Percentiles rank a stretch among this genome's conserved stretches.
Evolutionary conservation across 2,113 vertebrate species (phyloP).

Genomic region (Apteryx owenii): DNA sequence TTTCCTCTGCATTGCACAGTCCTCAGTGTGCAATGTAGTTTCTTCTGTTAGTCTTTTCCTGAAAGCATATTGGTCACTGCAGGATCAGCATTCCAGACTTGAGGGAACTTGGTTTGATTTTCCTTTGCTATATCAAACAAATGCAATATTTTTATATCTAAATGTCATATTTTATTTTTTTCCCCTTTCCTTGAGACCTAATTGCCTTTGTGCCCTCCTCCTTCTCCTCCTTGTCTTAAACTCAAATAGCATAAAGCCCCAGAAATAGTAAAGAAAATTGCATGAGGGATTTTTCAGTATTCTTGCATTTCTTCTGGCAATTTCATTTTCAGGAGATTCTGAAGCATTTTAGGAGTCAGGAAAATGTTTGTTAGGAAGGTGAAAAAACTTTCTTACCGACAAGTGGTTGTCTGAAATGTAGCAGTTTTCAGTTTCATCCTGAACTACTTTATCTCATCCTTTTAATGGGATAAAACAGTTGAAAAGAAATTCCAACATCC

Average conservation of each 20-base stretch:
- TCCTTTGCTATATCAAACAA: neutral
- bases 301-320: neutral
- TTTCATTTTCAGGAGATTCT: neutral
- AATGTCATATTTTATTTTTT: neutral
- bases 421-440: neutral
- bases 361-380: neutral
- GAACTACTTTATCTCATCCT: neutral
- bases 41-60: neutral
- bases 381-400: neutral
- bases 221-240: neutral
- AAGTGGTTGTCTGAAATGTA: neutral
- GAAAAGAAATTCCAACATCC: neutral
- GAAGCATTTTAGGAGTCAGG: neutral
- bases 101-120: neutral
- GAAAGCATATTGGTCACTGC: neutral
- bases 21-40: neutral
- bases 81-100: neutral
- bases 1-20: conserved; percentile 33
- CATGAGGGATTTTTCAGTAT: neutral
- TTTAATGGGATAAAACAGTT: neutral
- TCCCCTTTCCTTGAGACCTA: neutral
- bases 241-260: neutral
- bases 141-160: neutral
- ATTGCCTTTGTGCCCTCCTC: neutral
- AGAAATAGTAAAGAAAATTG: conserved; percentile 2